Percentiles rank a stretch among this genome's conserved stretches.
phyloP scores from a whole-genome alignment of 1,140 invertebrate species.

The Hermetia illucens region DNA sequence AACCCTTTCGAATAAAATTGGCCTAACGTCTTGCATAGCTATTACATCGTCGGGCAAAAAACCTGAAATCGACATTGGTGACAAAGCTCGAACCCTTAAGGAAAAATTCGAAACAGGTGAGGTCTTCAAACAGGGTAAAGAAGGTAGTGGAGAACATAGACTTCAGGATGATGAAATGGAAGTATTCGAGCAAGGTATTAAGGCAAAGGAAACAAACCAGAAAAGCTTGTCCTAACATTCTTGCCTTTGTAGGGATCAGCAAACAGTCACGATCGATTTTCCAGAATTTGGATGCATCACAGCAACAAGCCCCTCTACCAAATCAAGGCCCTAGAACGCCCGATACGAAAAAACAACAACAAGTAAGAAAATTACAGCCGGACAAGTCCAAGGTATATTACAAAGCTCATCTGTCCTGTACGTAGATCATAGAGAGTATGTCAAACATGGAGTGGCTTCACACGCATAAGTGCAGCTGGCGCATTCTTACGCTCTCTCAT shows the following conservation, averaged over 20 bases:
- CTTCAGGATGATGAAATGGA: slow-evolving; percentile 56
- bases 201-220: background rate
- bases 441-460: too few species aligned
- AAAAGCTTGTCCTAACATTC: slow-evolving; percentile 1
- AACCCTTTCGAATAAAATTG: background rate
- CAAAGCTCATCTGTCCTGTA: too few species aligned
- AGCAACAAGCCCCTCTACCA: slow-evolving; percentile 28
- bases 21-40: slow-evolving; percentile 19
- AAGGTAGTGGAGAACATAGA: slow-evolving; percentile 33
- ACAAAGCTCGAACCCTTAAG: slow-evolving; percentile 55
- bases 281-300: slow-evolving; percentile 65
- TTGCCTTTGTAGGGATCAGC: slow-evolving; percentile 49
- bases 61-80: slow-evolving; percentile 39
- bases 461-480: too few species aligned
- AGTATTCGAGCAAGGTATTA: slow-evolving; percentile 65
- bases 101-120: slow-evolving; percentile 75
- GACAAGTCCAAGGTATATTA: background rate
- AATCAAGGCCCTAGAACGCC: slow-evolving; percentile 31
- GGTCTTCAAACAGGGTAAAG: slow-evolving; percentile 44
- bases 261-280: slow-evolving; percentile 76
- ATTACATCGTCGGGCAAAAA: slow-evolving; percentile 46
- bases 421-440: too few species aligned
- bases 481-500: too few species aligned
- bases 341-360: slow-evolving; percentile 15
- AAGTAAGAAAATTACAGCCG: background rate